A percentile compares a stretch with the other conserved stretches of the same genome.
Conservation (phyloP, 1,140 invertebrate genomes). For the Drosophila sulfurigaster region DNA sequence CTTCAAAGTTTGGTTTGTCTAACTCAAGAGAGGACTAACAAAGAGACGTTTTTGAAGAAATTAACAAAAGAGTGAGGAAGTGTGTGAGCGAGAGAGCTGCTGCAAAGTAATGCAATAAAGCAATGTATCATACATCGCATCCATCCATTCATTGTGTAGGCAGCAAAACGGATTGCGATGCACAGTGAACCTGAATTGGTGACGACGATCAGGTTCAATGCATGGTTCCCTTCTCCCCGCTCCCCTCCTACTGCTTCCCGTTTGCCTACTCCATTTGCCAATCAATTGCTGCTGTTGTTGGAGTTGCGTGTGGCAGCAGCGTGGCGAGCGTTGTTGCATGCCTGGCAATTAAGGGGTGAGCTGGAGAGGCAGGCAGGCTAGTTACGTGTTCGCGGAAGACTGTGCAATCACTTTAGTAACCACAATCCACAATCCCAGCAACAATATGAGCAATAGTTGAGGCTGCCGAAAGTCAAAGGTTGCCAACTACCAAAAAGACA, state of each 20-base stretch:
- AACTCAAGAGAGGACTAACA: too few relatives aligned
- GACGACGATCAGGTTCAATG: slow-evolving; percentile 71
- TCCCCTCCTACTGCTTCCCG: neutral
- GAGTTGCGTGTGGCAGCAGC: slow-evolving; percentile 37
- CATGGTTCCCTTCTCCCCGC: slow-evolving; percentile 28
- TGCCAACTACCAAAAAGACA: neutral
- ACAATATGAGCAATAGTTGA: neutral
- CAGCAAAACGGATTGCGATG: slow-evolving; percentile 45
- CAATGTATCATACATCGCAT: neutral
- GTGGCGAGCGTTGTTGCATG: slow-evolving; percentile 56
- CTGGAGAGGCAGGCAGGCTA: slow-evolving; percentile 9
- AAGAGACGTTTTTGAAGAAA: too few relatives aligned
- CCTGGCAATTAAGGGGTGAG: slow-evolving; percentile 39
- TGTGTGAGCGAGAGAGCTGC: too few relatives aligned
- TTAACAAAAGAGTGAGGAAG: too few relatives aligned
- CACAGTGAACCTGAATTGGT: slow-evolving; percentile 59
- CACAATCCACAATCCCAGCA: neutral
- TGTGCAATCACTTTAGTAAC: neutral
- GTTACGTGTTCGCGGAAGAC: slow-evolving; percentile 59
- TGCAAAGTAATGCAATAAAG: too few relatives aligned
- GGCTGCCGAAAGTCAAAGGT: slow-evolving; percentile 23
- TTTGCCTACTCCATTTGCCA: neutral
- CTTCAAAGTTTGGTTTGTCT: too few relatives aligned
- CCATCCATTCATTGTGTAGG: slow-evolving; percentile 17
- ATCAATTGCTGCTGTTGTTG: slow-evolving; percentile 1